Evolutionary conservation across 2,797 vertebrate species (phyloP), one percentile per base, ranked within the genome.

Genomic region (Tadarida brasiliensis): DNA sequence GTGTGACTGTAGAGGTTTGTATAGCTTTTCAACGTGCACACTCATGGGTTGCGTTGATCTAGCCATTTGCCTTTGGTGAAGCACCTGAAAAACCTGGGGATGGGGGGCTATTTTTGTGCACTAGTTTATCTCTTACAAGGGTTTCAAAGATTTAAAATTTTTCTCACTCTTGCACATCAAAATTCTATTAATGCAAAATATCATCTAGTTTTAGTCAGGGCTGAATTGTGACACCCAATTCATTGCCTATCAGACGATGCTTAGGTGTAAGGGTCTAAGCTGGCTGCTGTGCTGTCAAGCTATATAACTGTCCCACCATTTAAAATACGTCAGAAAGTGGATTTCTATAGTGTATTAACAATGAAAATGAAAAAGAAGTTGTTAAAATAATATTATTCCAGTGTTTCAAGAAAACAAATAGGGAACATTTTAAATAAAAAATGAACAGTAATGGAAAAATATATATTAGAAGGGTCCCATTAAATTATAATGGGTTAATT

Each of bases 101-200:
- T 6, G 17, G 11, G 26, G 0, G 4, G 47, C 22, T 51, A 65
- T 89, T 86, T 89, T 90, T 70, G 26, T 49, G 10, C 11, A 81
- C 6, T 95, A 61, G 7, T 89, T 84, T 74, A 68, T 51, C 44
- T 87, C 9, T 78, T 95, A 83, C 44, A 70, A 90, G 44, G 22
- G 5, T 89, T 96, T 92, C 28, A 65, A 68, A 85, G 19, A 82
- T 57, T 93, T 95, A 70, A 74, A 54, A 20, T 90, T 87, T 95
- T 92, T 87, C 63, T 96, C 54, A 88, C 19, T 9, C 49, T 84
- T 11, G 57, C 20, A 71, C 77, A 89, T 84, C 33, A 95, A 94
- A 94, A 76, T 76, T 59, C 33, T 80, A 68, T 83, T 88, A 92
- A 51, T 68, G 16, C 15, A 88, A 95, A 92, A 30, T 33, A 15